These are phyloP conservation scores for Hybos culiciformis DNA, from an alignment of 2,888 invertebrate species.

Conservation along the genomic window DNA sequence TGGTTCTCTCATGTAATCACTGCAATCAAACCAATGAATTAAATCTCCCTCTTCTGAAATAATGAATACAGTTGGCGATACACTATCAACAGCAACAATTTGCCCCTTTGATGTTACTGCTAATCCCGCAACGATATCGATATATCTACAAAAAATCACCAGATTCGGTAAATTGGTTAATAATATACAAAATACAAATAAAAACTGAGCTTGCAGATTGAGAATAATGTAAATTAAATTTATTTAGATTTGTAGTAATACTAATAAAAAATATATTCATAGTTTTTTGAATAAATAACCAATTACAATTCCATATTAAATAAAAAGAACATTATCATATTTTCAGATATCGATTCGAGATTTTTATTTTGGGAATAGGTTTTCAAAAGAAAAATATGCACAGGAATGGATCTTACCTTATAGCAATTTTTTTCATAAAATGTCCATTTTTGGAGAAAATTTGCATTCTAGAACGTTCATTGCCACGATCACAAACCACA, in stretches of 20 bases:
- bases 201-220: no score
- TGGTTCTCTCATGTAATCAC: slow-evolving; percentile 94
- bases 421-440: slow-evolving; percentile 89
- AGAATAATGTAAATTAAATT: no score
- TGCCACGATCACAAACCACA: slow-evolving; percentile 96
- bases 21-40: slow-evolving; percentile 93
- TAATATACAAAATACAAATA: not conserved
- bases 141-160: slow-evolving; percentile 43
- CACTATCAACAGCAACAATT: slow-evolving; percentile 94
- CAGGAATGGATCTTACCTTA: slow-evolving; percentile 38
- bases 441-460: slow-evolving; percentile 92
- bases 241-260: no score
- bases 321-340: no score
- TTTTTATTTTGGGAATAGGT: not conserved
- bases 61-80: slow-evolving; percentile 91
- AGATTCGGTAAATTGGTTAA: not conserved
- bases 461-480: slow-evolving; percentile 93
- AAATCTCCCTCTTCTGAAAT: slow-evolving; percentile 86
- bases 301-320: no score
- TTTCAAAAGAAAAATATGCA: not conserved
- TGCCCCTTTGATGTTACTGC: slow-evolving; percentile 85
- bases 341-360: no score
- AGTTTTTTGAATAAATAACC: no score
- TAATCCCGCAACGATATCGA: slow-evolving; percentile 85
- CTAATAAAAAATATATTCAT: no score